Evolutionary conservation across 2,888 invertebrate genomes (phyloP).

Genomic region (Eupsilia transversa): DNA sequence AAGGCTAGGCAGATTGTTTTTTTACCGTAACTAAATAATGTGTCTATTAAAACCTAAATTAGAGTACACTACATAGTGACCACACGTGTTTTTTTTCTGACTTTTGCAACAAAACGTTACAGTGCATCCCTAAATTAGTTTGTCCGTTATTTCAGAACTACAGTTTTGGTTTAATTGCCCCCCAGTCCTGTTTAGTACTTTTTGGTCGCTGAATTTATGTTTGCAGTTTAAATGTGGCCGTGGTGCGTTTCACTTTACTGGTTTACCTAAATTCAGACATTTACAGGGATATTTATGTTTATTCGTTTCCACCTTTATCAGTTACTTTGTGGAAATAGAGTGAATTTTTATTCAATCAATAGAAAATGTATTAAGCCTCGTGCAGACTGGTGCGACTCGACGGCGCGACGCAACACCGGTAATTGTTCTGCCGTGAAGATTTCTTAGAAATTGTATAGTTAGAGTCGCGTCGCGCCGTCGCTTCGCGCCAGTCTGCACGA

Average conservation of each 20-base stretch:
- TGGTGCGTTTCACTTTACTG: constrained; percentile 36
- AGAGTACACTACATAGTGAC: background rate
- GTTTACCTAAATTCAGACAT: constrained; percentile 40
- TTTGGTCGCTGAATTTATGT: constrained; percentile 50
- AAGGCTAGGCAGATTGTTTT: no score
- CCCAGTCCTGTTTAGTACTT: constrained; percentile 41
- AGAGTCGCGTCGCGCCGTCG: no score
- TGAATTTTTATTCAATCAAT: constrained; percentile 8
- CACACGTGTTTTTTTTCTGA: background rate
- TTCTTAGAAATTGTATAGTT: no score
- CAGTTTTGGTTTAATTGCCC: constrained; percentile 45
- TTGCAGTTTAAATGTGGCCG: constrained; percentile 26
- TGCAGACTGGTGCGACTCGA: no score
- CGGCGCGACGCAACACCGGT: no score
- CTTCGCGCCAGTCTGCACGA: no score
- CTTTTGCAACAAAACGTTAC: constrained; percentile 19
- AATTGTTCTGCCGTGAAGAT: no score
- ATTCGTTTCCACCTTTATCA: background rate
- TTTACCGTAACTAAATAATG: background rate
- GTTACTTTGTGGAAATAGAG: background rate
- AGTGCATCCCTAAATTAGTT: constrained; percentile 41
- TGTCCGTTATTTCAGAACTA: constrained; percentile 41
- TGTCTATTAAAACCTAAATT: background rate
- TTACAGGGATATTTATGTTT: constrained; percentile 27
- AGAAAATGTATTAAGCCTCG: no score